phyloP scores from a whole-genome alignment of 2,113 vertebrate species.

The Zootoca vivipara region DNA sequence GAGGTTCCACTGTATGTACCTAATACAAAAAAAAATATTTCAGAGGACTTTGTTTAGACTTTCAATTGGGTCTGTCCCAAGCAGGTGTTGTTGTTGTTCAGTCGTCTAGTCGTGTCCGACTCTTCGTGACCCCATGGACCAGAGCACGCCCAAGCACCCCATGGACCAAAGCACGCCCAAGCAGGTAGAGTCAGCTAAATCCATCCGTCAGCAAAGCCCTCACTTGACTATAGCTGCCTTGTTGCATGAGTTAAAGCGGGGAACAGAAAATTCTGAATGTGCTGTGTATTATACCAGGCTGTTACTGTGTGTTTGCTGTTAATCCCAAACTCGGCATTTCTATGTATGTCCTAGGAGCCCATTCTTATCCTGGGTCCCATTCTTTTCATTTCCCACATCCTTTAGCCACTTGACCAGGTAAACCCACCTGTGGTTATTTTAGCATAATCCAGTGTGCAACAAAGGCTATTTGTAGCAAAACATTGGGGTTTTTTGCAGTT shows the following conservation, averaged over 20 bases:
- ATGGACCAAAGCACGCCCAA: too few relatives aligned
- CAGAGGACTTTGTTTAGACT: background rate
- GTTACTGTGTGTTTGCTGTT: background rate
- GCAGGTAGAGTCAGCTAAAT: too few relatives aligned
- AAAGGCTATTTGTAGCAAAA: constrained; percentile 5
- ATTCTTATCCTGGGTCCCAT: background rate
- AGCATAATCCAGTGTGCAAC: background rate
- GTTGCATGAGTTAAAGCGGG: background rate
- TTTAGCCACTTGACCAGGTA: background rate
- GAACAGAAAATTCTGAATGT: background rate
- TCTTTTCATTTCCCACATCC: background rate
- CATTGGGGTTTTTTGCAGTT: background rate
- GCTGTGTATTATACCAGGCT: background rate
- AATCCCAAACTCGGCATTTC: background rate
- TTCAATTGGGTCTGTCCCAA: background rate
- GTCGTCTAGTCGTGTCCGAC: too few relatives aligned
- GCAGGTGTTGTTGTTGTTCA: too few relatives aligned
- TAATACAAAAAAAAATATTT: background rate
- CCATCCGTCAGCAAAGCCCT: background rate
- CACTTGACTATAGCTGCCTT: background rate
- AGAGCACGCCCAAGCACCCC: too few relatives aligned
- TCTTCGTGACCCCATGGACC: too few relatives aligned
- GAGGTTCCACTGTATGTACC: too few relatives aligned
- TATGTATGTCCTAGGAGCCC: background rate
- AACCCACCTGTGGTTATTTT: background rate